These are phyloP conservation scores for Pocota personata DNA, from an alignment of 2,888 invertebrate genomes.

Conservation along the genomic window DNA sequence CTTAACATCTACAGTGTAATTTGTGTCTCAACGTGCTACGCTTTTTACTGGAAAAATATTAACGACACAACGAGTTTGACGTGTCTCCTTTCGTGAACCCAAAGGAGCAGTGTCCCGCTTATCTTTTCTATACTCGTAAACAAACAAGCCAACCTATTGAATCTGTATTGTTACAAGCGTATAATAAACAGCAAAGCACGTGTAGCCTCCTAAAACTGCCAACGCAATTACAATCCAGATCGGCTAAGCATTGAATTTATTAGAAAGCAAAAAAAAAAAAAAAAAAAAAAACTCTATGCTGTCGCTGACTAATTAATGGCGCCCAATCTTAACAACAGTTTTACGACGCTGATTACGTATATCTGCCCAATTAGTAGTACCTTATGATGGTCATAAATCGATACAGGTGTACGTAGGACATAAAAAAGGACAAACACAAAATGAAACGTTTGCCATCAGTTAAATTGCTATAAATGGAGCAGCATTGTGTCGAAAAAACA, in stretches of 20 bases:
- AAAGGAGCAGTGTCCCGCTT: background rate
- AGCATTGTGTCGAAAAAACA: background rate
- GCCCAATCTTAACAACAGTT: constrained; percentile 35
- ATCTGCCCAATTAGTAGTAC: constrained; percentile 23
- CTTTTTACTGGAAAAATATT: constrained; percentile 34
- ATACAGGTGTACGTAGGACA: constrained; percentile 37
- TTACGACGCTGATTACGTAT: constrained; percentile 42
- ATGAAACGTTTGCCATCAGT: constrained; percentile 14
- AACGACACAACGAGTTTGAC: background rate
- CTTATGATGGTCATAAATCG: constrained; percentile 35
- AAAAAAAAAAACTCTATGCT: too few species aligned
- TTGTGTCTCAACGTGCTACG: background rate
- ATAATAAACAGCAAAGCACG: constrained; percentile 4
- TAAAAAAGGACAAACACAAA: constrained; percentile 8
- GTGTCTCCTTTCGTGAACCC: background rate
- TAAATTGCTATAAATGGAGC: background rate
- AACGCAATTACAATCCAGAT: constrained; percentile 8
- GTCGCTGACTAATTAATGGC: constrained; percentile 43
- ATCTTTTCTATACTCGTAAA: background rate
- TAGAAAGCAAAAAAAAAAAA: background rate
- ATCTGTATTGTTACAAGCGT: background rate
- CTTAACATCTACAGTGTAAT: background rate
- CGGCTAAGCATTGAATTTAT: constrained; percentile 2
- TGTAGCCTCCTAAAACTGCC: background rate
- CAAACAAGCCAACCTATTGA: constrained; percentile 1